Percentiles rank a stretch among this genome's conserved stretches.
phyloP scores from a whole-genome alignment of 1,140 invertebrate species.

The Gerris buenoi region DNA sequence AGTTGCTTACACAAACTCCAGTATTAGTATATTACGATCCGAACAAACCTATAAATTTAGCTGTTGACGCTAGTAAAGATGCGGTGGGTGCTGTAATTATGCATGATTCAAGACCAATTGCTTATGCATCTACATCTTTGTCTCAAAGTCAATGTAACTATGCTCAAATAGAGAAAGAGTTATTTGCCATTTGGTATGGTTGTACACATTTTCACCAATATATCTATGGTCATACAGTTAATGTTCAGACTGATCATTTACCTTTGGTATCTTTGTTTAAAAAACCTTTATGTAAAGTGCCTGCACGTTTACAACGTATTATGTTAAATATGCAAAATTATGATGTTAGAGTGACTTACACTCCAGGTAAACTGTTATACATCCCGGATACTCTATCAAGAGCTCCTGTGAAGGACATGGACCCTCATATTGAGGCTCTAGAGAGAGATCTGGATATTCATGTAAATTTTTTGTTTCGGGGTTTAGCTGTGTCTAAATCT shows the following conservation, averaged over 20 bases:
- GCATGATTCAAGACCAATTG: slow-evolving; percentile 24
- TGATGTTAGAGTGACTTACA: neutral
- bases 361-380: neutral
- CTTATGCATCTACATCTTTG: slow-evolving; percentile 26
- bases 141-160: slow-evolving; percentile 26
- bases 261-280: slow-evolving; percentile 31
- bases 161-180: slow-evolving; percentile 33
- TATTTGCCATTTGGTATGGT: slow-evolving; percentile 29
- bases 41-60: neutral
- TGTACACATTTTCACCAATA: slow-evolving; percentile 26
- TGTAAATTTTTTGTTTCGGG: neutral
- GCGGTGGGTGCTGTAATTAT: slow-evolving; percentile 25
- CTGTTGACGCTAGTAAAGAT: slow-evolving; percentile 12
- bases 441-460: neutral
- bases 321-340: neutral
- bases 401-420: neutral
- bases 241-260: slow-evolving; percentile 33
- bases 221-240: slow-evolving; percentile 23
- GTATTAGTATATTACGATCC: neutral
- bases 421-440: neutral
- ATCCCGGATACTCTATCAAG: neutral
- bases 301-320: neutral
- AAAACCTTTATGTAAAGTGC: slow-evolving; percentile 29
- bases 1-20: neutral
- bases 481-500: neutral